phyloP scores from a whole-genome alignment of 2,113 vertebrate genomes.

The Oxyura jamaicensis region DNA sequence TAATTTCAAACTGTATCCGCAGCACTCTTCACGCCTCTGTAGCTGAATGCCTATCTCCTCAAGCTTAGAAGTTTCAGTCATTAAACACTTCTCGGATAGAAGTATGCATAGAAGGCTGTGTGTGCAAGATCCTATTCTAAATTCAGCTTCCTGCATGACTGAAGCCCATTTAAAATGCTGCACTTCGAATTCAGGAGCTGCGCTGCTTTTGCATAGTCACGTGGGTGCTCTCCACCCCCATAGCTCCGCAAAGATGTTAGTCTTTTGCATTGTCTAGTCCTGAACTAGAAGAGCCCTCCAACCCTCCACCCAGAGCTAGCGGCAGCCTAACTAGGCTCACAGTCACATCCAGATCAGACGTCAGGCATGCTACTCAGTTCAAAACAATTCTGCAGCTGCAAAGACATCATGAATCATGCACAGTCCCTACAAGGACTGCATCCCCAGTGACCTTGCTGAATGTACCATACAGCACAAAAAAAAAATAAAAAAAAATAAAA shows the following conservation, averaged over 20 bases:
- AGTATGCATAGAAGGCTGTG: background rate
- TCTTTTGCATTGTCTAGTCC: too few relatives aligned
- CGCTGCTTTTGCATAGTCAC: background rate
- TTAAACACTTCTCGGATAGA: background rate
- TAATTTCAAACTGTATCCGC: background rate
- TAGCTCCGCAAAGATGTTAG: accelerated
- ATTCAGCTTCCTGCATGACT: background rate
- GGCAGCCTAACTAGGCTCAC: background rate
- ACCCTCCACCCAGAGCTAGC: background rate
- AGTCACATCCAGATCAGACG: background rate
- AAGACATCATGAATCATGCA: background rate
- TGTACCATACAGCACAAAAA: background rate
- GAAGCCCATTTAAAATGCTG: background rate
- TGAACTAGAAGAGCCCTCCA: background rate
- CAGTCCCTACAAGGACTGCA: background rate
- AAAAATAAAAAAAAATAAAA: too few relatives aligned
- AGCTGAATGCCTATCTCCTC: background rate
- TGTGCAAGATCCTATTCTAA: background rate
- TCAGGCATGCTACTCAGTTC: background rate
- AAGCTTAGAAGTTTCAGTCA: background rate
- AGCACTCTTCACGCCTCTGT: background rate
- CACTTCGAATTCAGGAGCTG: background rate
- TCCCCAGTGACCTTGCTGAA: background rate
- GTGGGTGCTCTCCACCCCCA: accelerated
- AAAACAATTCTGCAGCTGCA: background rate